phyloP scores from a whole-genome alignment of 1,140 invertebrate species.

The Zaprionus gabonicus region DNA sequence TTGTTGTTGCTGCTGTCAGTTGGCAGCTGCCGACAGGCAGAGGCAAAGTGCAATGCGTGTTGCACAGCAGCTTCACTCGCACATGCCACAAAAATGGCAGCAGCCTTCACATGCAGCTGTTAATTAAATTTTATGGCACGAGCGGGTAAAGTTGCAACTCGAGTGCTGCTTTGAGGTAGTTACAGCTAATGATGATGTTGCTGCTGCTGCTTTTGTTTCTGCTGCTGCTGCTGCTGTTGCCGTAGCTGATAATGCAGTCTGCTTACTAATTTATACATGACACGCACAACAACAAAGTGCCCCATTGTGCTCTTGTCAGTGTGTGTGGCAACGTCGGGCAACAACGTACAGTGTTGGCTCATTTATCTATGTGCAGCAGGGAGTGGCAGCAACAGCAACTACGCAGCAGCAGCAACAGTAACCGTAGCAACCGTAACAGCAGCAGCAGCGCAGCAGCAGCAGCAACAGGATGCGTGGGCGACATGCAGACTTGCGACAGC shows the following conservation, averaged over 20 bases:
- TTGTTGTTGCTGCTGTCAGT: constrained; percentile 5
- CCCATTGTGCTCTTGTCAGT: constrained; percentile 22
- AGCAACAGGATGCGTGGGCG: constrained; percentile 49
- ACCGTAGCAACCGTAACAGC: constrained; percentile 13
- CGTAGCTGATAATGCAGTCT: constrained; percentile 45
- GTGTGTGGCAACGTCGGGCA: neutral
- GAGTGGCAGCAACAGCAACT: constrained; percentile 14
- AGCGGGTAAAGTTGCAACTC: constrained; percentile 60
- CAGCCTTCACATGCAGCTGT: constrained; percentile 41
- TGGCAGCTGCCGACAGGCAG: constrained; percentile 15
- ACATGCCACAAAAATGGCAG: constrained; percentile 18
- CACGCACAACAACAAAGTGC: constrained; percentile 50
- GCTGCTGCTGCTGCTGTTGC: constrained; percentile 50
- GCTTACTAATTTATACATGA: constrained; percentile 76
- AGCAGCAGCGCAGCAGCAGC: constrained; percentile 23
- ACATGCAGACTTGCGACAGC: constrained; percentile 27
- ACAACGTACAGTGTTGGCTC: constrained; percentile 45
- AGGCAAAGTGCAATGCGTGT: constrained; percentile 63
- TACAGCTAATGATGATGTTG: constrained; percentile 43
- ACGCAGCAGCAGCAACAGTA: neutral
- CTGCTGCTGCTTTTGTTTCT: constrained; percentile 13
- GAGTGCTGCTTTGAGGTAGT: constrained; percentile 33
- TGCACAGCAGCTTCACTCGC: constrained; percentile 38
- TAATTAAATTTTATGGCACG: constrained; percentile 77
- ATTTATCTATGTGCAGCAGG: constrained; percentile 54